Percentiles rank a stretch among this genome's conserved stretches.
Evolutionary conservation across 2,888 invertebrate genomes (phyloP).

Genomic region (Odiellus spinosus): DNA sequence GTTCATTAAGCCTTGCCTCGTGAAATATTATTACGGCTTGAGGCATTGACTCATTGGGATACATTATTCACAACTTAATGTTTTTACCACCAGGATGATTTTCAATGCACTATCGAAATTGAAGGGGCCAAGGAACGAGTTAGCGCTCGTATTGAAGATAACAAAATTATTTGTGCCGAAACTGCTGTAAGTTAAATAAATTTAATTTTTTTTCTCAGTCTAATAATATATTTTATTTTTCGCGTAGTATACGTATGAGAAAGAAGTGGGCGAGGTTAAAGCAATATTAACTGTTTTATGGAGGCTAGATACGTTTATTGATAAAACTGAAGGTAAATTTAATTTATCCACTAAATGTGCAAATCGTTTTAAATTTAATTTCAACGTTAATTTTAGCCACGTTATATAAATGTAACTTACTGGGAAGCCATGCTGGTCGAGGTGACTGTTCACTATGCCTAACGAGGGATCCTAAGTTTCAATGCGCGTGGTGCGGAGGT

Average conservation of each 20-base stretch:
- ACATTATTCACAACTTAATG: too few species aligned
- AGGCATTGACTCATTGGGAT: too few species aligned
- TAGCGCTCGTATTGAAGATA: constrained; percentile 44
- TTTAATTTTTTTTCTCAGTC: not conserved
- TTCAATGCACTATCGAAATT: constrained; percentile 76
- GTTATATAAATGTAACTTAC: constrained; percentile 85
- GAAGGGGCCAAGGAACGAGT: constrained; percentile 76
- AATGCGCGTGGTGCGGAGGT: constrained; percentile 90
- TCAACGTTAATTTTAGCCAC: constrained; percentile 41
- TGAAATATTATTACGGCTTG: too few species aligned
- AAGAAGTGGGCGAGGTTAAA: constrained; percentile 32
- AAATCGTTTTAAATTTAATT: too few species aligned
- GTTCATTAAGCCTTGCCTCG: constrained; percentile 4
- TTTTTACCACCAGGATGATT: constrained; percentile 43
- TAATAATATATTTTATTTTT: not conserved
- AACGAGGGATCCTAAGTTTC: constrained; percentile 64
- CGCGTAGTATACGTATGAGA: not conserved
- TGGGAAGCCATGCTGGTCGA: constrained; percentile 82
- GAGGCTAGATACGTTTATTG: constrained; percentile 82
- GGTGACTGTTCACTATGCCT: constrained; percentile 94
- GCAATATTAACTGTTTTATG: constrained; percentile 81
- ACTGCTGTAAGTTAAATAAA: constrained; percentile 46
- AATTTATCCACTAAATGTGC: too few species aligned
- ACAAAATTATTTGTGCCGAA: constrained; percentile 70
- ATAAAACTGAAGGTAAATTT: constrained; percentile 45